These are phyloP conservation scores for Menidia menidia DNA, from an alignment of 2,797 vertebrate species.

Conservation along the genomic window DNA sequence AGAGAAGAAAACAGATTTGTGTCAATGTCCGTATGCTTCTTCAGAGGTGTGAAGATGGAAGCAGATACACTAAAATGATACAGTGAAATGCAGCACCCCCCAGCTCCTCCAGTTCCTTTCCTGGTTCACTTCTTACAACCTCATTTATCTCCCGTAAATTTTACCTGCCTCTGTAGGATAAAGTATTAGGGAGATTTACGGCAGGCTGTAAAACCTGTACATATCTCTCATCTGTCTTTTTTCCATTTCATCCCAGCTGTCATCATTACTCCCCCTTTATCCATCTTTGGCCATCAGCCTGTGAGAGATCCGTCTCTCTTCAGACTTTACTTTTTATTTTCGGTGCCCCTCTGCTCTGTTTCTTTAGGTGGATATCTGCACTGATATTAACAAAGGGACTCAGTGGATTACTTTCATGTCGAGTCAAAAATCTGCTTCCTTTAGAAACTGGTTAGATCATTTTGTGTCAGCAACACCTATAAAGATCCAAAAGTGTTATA, in stretches of 20 bases:
- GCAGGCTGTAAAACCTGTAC: slow-evolving; percentile 30
- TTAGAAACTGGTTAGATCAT: no score
- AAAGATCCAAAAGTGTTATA: no score
- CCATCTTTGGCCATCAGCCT: slow-evolving; percentile 3
- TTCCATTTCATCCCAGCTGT: not conserved
- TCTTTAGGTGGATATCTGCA: not conserved
- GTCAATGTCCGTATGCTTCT: not conserved
- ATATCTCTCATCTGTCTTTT: slow-evolving; percentile 4
- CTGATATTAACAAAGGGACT: not conserved
- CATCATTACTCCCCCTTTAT: not conserved
- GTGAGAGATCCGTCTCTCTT: not conserved
- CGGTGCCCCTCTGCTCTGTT: not conserved
- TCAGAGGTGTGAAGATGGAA: not conserved
- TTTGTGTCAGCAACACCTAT: no score
- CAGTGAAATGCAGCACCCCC: not conserved
- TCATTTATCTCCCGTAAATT: slow-evolving; percentile 32
- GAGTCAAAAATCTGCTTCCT: no score
- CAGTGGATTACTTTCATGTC: not conserved
- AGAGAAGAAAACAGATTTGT: not conserved
- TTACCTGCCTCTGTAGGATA: slow-evolving; percentile 25
- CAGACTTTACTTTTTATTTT: not conserved
- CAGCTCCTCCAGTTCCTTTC: slow-evolving; percentile 1
- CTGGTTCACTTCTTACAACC: not conserved
- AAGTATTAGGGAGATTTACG: slow-evolving; percentile 49
- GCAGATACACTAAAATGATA: slow-evolving; percentile 2